phyloP scores from a whole-genome alignment of 2,888 invertebrate species.

The Drosophila mulleri region DNA sequence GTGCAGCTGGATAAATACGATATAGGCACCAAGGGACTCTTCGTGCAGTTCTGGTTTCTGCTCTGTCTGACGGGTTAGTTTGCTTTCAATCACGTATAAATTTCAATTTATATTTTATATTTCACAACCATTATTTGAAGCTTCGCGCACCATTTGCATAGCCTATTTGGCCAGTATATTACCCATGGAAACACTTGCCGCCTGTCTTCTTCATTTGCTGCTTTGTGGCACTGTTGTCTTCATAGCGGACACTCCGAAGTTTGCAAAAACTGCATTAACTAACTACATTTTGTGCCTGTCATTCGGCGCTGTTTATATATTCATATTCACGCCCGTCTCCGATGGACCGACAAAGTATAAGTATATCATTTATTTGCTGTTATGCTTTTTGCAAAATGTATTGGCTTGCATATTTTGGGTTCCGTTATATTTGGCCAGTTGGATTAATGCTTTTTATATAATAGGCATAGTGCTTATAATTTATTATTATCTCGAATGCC shows the following conservation, averaged over 20 bases:
- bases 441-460: conserved; percentile 47
- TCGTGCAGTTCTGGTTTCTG: conserved; percentile 59
- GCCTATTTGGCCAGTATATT: conserved; percentile 59
- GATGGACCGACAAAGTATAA: conserved; percentile 66
- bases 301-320: conserved; percentile 63
- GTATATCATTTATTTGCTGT: conserved; percentile 51
- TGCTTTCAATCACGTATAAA: not conserved
- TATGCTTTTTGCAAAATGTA: conserved; percentile 53
- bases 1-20: conserved; percentile 65
- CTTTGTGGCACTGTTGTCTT: conserved; percentile 52
- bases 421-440: conserved; percentile 31
- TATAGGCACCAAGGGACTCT: conserved; percentile 54
- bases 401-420: conserved; percentile 37
- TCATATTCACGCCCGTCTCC: conserved; percentile 61
- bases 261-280: conserved; percentile 25
- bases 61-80: conserved; percentile 57
- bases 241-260: conserved; percentile 50
- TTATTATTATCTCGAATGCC: conserved; percentile 55
- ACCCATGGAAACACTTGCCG: conserved; percentile 48
- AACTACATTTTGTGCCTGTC: conserved; percentile 62
- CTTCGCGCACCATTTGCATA: conserved; percentile 55
- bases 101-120: not conserved
- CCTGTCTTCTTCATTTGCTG: conserved; percentile 42
- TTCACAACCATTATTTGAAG: conserved; percentile 40
- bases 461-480: conserved; percentile 50